Percentiles rank a stretch among this genome's conserved stretches.
These are phyloP conservation scores for Ostrea denselamellosa DNA, from an alignment of 1,140 invertebrate species.

Conservation along the genomic window DNA sequence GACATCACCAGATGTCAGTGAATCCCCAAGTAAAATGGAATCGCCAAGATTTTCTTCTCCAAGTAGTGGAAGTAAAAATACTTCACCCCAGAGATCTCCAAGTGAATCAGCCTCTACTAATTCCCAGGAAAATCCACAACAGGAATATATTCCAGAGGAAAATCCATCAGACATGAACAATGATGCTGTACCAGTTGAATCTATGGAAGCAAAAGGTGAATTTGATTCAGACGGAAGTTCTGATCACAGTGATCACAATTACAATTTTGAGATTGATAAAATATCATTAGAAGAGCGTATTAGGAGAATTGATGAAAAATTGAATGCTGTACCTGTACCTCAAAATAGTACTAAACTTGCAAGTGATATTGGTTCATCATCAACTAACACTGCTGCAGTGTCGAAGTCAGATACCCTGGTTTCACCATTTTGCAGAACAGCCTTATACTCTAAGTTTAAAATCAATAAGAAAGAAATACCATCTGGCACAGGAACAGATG, in stretches of 20 bases:
- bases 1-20: slow-evolving; percentile 45
- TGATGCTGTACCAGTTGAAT: slow-evolving; percentile 18
- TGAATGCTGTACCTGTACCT: slow-evolving; percentile 64
- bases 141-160: slow-evolving; percentile 55
- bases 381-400: slow-evolving; percentile 8
- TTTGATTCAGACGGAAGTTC: slow-evolving; percentile 62
- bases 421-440: slow-evolving; percentile 42
- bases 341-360: slow-evolving; percentile 51
- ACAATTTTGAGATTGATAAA: slow-evolving; percentile 58
- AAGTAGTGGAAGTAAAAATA: slow-evolving; percentile 69
- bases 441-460: slow-evolving; percentile 78
- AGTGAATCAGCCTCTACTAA: slow-evolving; percentile 58
- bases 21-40: slow-evolving; percentile 52
- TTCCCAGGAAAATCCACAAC: slow-evolving; percentile 48
- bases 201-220: slow-evolving; percentile 37
- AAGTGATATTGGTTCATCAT: slow-evolving; percentile 36
- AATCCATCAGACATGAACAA: slow-evolving; percentile 44
- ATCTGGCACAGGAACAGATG: slow-evolving; percentile 65
- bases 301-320: slow-evolving; percentile 91
- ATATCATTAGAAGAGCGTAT: slow-evolving; percentile 90
- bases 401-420: background rate
- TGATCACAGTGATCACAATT: slow-evolving; percentile 65
- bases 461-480: slow-evolving; percentile 77
- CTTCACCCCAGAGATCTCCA: slow-evolving; percentile 63
- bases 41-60: slow-evolving; percentile 70